Base-by-base conservation (phyloP, 2,888 invertebrate genomes). In the Eubasilissa splendida region DNA sequence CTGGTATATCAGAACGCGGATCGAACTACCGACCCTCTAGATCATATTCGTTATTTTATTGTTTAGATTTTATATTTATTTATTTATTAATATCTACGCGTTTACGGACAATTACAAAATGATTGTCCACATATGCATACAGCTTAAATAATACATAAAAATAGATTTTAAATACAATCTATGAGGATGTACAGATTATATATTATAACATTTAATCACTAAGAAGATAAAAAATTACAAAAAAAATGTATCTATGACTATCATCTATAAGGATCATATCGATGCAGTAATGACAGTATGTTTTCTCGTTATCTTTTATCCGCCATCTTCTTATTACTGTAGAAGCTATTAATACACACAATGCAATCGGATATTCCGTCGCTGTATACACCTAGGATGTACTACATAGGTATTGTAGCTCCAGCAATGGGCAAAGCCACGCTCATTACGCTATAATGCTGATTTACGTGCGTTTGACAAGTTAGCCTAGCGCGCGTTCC, bases 381-480 rank as follows among this genome's bases (percentile, higher is more conserved):
- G 22, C 33, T 63, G 33, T 63, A 10, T 33, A 33, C 42, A 42
- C 42, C 42, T 42, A 42, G 58, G 7, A 60, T 60, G 42, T 76
- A 59, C 76, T 42, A 60, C 42, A 7, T 42, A 42, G 42, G 42
- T 42, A 42, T 42, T 7, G 42, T 42, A 7, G 42, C 42, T 68
- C 50, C 52, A 50, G 50, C 50, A n/a, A 9, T 8, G 50, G 68
- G 50, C 68, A 50, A 42, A 14, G 77, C 70, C 63, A 50, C 70
- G 77, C 70, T 77, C 77, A 77, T 77, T 77, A 77, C 77, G 77
- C 77, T 59, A 70, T 77, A 77, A 77, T 77, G 77, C 59, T 77
- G 77, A 77, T 77, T 77, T 77, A 77, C 77, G 77, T 77, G 77
- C 77, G 77, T 77, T 77, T 77, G 77, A 77, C 77, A 77, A 77